A percentile compares a stretch with the other conserved stretches of the same genome.
phyloP scores from a whole-genome alignment of 2,797 vertebrate genomes.

The Pseudopleuronectes americanus region DNA sequence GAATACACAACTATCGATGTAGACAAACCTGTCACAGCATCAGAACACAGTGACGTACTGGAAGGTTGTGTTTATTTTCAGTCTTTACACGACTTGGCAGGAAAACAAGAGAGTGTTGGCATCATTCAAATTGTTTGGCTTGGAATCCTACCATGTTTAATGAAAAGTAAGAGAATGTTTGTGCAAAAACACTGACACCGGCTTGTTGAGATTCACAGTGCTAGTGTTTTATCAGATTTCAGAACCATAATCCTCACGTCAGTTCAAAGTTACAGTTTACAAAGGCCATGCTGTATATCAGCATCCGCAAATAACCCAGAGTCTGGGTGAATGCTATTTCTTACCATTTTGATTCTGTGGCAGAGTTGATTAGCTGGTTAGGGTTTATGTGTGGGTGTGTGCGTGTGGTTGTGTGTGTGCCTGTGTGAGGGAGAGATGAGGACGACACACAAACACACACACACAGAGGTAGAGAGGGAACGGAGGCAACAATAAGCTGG shows the following conservation, averaged over 20 bases:
- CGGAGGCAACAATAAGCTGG: constrained; percentile 52
- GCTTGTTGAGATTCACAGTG: background rate
- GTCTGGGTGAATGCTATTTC: constrained; percentile 44
- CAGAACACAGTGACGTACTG: too few relatives aligned
- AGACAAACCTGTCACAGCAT: too few relatives aligned
- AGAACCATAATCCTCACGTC: background rate
- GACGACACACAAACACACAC: too few relatives aligned
- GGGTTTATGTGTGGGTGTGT: background rate
- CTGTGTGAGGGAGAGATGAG: background rate
- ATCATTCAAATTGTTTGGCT: background rate
- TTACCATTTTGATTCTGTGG: constrained; percentile 72
- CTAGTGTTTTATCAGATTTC: too few relatives aligned
- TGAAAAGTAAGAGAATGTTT: background rate
- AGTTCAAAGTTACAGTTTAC: background rate
- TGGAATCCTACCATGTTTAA: too few relatives aligned
- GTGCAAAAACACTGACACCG: background rate
- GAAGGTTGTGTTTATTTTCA: too few relatives aligned
- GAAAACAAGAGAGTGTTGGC: background rate
- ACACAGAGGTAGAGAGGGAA: background rate
- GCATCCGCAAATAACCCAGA: background rate
- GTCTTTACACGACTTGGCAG: too few relatives aligned
- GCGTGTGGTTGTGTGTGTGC: background rate
- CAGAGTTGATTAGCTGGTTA: constrained; percentile 59
- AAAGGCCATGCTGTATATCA: constrained; percentile 15
- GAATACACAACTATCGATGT: too few relatives aligned